A percentile compares a stretch with the other conserved stretches of the same genome.
Evolutionary conservation across 2,113 vertebrate genomes (phyloP).

Genomic region (Psittacula cyanocephala): DNA sequence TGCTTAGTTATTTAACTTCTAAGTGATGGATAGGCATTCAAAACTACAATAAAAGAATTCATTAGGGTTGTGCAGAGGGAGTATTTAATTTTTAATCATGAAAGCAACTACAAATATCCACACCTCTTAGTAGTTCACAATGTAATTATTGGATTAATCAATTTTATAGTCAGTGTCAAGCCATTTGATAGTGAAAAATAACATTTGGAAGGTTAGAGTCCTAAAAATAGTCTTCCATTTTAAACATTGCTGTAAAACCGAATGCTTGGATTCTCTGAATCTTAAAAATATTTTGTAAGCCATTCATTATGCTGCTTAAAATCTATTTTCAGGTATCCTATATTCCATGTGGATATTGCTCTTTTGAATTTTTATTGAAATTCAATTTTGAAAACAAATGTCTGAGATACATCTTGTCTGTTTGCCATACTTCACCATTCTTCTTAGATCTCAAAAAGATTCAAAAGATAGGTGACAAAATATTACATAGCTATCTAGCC

Average conservation of each 20-base stretch:
- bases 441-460: background rate
- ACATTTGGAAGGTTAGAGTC: background rate
- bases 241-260: background rate
- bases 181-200: background rate
- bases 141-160: background rate
- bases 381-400: background rate
- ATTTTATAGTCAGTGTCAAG: background rate
- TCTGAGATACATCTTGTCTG: background rate
- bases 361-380: background rate
- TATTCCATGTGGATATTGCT: background rate
- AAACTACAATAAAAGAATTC: background rate
- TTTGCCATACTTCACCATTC: background rate
- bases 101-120: background rate
- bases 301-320: background rate
- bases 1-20: background rate
- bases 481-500: background rate
- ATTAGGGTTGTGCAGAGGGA: background rate
- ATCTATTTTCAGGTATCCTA: background rate
- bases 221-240: background rate
- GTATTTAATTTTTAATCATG: background rate
- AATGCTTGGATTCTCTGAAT: background rate
- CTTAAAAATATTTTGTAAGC: background rate
- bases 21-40: background rate
- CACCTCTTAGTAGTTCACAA: background rate
- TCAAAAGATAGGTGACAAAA: background rate